A percentile compares a stretch with the other conserved stretches of the same genome.
These are phyloP conservation scores for Penaeus japonicus DNA, from an alignment of 1,140 invertebrate genomes.

Conservation along the genomic window DNA sequence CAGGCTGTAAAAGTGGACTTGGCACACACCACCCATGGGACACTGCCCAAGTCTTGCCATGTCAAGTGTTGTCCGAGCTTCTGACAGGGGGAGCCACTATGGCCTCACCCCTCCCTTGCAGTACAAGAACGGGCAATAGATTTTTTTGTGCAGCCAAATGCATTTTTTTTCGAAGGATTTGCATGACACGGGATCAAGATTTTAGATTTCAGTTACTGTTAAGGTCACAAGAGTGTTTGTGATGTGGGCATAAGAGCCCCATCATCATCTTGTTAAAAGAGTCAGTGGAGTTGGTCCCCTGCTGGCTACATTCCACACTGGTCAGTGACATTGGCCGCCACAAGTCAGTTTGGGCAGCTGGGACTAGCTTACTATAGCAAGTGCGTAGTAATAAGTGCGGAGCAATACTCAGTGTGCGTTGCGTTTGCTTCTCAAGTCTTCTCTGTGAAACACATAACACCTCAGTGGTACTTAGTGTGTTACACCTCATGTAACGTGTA, in stretches of 20 bases:
- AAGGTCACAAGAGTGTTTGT: conserved; percentile 32
- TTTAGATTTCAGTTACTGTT: conserved; percentile 39
- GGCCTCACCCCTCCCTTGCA: conserved; percentile 25
- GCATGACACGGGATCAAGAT: conserved; percentile 53
- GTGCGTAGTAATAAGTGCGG: conserved; percentile 53
- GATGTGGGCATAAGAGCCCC: neutral
- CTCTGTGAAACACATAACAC: conserved; percentile 57
- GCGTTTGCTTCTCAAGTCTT: conserved; percentile 42
- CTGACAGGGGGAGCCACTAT: conserved; percentile 10
- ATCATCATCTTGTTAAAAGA: conserved; percentile 6
- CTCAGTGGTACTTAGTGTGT: conserved; percentile 51
- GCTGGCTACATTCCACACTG: conserved; percentile 52
- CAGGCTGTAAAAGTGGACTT: conserved; percentile 24
- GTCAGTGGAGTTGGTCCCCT: conserved; percentile 53
- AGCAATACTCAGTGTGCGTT: conserved; percentile 57
- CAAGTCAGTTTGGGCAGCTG: conserved; percentile 21
- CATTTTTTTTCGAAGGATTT: conserved; percentile 9
- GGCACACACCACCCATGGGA: conserved; percentile 7
- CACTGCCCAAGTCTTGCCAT: conserved; percentile 15
- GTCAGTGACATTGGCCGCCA: conserved; percentile 29
- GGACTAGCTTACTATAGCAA: conserved; percentile 54
- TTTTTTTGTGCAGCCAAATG: conserved; percentile 26
- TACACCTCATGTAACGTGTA: conserved; percentile 24
- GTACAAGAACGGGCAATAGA: conserved; percentile 14
- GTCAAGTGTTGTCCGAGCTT: neutral